phyloP scores from a whole-genome alignment of 2,888 invertebrate species.

The Megamerina dolium region DNA sequence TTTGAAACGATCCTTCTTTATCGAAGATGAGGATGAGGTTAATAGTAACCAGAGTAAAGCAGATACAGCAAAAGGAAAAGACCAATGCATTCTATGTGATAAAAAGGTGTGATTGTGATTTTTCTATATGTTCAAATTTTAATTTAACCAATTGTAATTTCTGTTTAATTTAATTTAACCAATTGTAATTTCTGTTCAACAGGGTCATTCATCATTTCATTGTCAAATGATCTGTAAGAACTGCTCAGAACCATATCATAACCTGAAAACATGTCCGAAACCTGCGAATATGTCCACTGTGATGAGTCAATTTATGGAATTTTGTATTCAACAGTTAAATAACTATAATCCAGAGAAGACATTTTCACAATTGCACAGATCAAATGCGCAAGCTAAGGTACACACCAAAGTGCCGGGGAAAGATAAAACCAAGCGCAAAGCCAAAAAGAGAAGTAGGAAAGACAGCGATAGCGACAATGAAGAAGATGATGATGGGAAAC shows the following conservation, averaged over 20 bases:
- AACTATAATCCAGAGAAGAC: slow-evolving; percentile 27
- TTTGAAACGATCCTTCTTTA: slow-evolving; percentile 25
- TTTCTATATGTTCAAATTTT: slow-evolving; percentile 3
- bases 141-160: slow-evolving; percentile 2
- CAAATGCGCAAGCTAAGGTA: not conserved
- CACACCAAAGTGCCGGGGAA: not conserved
- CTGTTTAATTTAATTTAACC: slow-evolving; percentile 9
- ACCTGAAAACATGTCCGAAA: slow-evolving; percentile 35
- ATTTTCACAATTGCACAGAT: slow-evolving; percentile 9
- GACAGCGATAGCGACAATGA: slow-evolving; percentile 11
- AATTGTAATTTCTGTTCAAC: slow-evolving; percentile 5
- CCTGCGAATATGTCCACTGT: slow-evolving; percentile 39
- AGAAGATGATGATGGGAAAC: slow-evolving; percentile 17
- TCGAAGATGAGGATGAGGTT: slow-evolving; percentile 32
- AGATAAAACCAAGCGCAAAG: no score
- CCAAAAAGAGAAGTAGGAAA: slow-evolving; percentile 1
- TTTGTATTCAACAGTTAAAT: slow-evolving; percentile 38
- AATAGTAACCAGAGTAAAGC: slow-evolving; percentile 8
- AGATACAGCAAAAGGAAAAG: slow-evolving; percentile 22
- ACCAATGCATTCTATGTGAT: no score
- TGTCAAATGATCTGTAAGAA: slow-evolving; percentile 43
- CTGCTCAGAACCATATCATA: slow-evolving; percentile 37
- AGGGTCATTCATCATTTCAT: slow-evolving; percentile 41
- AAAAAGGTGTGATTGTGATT: no score
- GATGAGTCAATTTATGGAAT: slow-evolving; percentile 43